Conservation (phyloP, 1,140 invertebrate genomes). For the Trichogramma pretiosum region DNA sequence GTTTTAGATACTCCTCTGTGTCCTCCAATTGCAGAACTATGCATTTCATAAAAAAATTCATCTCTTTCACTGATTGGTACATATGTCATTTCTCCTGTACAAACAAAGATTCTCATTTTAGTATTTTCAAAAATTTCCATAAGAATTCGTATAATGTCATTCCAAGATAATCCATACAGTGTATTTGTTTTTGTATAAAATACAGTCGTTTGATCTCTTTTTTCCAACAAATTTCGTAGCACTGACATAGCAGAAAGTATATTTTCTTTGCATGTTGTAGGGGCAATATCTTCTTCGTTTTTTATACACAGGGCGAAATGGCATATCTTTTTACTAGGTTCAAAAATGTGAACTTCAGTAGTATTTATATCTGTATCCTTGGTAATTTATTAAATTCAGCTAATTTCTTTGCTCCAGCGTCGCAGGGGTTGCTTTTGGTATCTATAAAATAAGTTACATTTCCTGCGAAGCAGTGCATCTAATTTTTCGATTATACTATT, state of each 20-base stretch:
- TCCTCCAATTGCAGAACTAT: not conserved
- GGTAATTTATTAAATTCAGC: not conserved
- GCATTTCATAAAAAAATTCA: not conserved
- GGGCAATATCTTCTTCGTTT: not conserved
- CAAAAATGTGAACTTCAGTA: not conserved
- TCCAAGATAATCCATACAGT: not conserved
- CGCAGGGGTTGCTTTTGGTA: not conserved
- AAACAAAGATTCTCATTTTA: not conserved
- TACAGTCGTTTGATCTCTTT: not conserved
- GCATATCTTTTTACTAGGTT: not conserved
- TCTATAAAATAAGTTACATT: not conserved
- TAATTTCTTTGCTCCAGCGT: not conserved
- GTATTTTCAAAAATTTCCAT: not conserved
- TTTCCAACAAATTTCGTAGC: not conserved
- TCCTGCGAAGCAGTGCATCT: no score
- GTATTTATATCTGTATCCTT: not conserved
- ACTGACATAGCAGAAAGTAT: not conserved
- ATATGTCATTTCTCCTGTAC: not conserved
- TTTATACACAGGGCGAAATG: not conserved
- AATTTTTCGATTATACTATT: no score
- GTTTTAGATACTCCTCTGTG: not conserved
- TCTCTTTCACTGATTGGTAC: not conserved
- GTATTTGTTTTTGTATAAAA: not conserved
- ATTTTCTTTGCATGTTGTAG: not conserved
- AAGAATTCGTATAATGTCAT: not conserved